phyloP scores from a whole-genome alignment of 53 echinoderm and acorn worm genomes.

The Henricia sp. region DNA sequence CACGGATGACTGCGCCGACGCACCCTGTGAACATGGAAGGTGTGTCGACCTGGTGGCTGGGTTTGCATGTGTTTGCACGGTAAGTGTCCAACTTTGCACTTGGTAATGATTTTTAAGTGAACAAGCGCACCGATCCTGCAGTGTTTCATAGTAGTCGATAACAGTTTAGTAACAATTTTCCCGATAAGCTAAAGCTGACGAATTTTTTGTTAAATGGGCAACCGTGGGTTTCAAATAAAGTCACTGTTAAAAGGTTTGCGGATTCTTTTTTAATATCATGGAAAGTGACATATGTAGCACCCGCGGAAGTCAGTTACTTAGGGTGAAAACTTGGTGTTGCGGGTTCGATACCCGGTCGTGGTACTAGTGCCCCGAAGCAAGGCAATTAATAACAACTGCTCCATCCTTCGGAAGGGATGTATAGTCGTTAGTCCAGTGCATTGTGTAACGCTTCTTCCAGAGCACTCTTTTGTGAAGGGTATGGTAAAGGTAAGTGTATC shows the following conservation, averaged over 20 bases:
- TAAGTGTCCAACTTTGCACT: background rate
- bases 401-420: too few species aligned
- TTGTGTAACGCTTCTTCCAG: background rate
- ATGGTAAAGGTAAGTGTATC: background rate
- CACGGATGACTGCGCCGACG: constrained; percentile 37
- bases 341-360: too few species aligned
- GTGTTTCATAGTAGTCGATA: background rate
- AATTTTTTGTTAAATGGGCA: background rate
- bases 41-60: constrained; percentile 38
- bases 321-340: too few species aligned
- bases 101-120: background rate
- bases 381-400: too few species aligned
- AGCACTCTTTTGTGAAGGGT: background rate
- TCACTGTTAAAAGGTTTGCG: too few species aligned
- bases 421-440: too few species aligned
- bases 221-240: too few species aligned
- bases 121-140: background rate
- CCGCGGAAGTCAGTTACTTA: too few species aligned
- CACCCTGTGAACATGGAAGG: constrained; percentile 33
- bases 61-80: constrained; percentile 50
- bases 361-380: too few species aligned
- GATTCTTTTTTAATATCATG: too few species aligned
- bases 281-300: too few species aligned
- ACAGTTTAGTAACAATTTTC: background rate
- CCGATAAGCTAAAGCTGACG: background rate